Percentiles rank a stretch among this genome's conserved stretches.
Evolutionary conservation across 2,888 invertebrate genomes (phyloP).

Genomic region (Scaeva pyrastri): DNA sequence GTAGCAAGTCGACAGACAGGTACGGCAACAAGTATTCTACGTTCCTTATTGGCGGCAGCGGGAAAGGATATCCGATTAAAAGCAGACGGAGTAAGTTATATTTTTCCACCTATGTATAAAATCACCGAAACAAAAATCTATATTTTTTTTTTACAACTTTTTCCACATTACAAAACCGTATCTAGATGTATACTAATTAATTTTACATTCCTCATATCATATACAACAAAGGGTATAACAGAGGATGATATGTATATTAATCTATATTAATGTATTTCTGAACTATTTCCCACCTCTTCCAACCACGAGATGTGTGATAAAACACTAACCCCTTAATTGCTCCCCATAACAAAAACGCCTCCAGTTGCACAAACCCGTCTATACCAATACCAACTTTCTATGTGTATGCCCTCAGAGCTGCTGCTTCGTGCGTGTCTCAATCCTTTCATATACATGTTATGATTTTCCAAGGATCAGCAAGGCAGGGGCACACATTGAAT

Average conservation of each 20-base stretch:
- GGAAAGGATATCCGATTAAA: constrained; percentile 95
- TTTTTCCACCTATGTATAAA: constrained; percentile 14
- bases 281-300: constrained; percentile 16
- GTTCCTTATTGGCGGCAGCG: constrained; percentile 93
- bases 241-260: background rate
- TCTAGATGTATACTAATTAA: constrained; percentile 49
- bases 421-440: constrained; percentile 23
- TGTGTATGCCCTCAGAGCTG: background rate
- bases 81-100: constrained; percentile 92
- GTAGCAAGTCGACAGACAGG: constrained; percentile 97
- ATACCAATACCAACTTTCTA: background rate
- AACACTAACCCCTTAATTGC: constrained; percentile 54
- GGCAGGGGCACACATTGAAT: too few species aligned
- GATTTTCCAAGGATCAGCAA: constrained; percentile 31
- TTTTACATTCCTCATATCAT: constrained; percentile 53
- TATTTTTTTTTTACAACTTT: constrained; percentile 27
- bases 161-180: constrained; percentile 14
- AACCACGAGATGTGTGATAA: constrained; percentile 47
- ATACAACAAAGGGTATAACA: background rate
- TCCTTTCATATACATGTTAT: background rate
- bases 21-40: constrained; percentile 94
- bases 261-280: constrained; percentile 20
- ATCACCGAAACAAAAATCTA: constrained; percentile 33
- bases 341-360: constrained; percentile 42
- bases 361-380: background rate